phyloP scores from a whole-genome alignment of 2,888 invertebrate genomes.

The Tenthredo amoena region DNA sequence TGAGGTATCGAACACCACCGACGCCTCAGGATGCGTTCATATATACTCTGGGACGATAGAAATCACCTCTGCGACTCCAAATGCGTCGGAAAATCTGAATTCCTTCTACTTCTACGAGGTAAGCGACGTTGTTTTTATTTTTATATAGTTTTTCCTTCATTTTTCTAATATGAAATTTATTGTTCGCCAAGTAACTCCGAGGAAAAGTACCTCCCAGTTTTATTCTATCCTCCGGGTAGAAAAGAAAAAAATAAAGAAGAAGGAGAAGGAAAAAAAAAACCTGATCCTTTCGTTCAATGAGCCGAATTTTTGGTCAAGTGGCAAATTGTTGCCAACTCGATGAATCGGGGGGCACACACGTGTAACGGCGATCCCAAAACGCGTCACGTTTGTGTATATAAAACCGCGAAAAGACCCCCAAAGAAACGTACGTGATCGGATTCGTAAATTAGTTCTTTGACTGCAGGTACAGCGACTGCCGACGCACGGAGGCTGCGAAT shows the following conservation, averaged over 20 bases:
- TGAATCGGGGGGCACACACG: slow-evolving; percentile 15
- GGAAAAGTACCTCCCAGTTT: background rate
- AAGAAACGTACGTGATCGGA: slow-evolving; percentile 46
- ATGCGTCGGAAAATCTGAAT: slow-evolving; percentile 74
- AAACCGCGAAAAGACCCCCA: slow-evolving; percentile 22
- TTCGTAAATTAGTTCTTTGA: slow-evolving; percentile 1
- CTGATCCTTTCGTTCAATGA: background rate
- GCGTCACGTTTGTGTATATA: slow-evolving; percentile 41
- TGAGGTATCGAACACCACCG: slow-evolving; percentile 18
- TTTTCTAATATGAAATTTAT: background rate
- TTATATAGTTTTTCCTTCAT: background rate
- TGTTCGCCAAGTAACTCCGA: background rate
- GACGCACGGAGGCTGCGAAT: background rate
- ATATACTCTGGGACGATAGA: slow-evolving; percentile 12
- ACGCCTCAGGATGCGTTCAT: background rate
- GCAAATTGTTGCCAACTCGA: slow-evolving; percentile 41
- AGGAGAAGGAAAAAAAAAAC: background rate
- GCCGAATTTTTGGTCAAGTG: slow-evolving; percentile 27
- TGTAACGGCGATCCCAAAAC: slow-evolving; percentile 47
- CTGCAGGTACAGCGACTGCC: background rate
- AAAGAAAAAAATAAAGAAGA: background rate
- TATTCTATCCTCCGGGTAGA: background rate
- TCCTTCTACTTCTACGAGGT: slow-evolving; percentile 79
- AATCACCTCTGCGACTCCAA: slow-evolving; percentile 60
- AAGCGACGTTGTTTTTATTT: slow-evolving; percentile 56